A percentile compares a stretch with the other conserved stretches of the same genome.
phyloP scores from a whole-genome alignment of 2,888 invertebrate species.

The Helobdella robusta region DNA sequence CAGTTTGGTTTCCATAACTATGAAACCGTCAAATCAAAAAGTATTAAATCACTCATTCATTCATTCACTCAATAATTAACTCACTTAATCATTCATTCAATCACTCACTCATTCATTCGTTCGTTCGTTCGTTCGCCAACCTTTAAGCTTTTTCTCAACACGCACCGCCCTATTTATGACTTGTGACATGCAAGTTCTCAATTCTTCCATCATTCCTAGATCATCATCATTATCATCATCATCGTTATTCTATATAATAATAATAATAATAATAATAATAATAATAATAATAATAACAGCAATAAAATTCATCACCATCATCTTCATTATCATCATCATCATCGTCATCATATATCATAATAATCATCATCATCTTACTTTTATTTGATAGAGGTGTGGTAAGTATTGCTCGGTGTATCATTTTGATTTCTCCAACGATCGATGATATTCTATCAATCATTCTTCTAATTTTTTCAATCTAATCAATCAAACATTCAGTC shows the following conservation, averaged over 20 bases:
- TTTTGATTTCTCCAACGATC: slow-evolving; percentile 98
- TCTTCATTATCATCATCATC: no score
- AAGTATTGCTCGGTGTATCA: slow-evolving; percentile 97
- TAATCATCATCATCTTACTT: slow-evolving; percentile 63
- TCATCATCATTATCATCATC: no score
- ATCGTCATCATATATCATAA: background rate
- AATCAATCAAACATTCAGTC: background rate
- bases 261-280: no score
- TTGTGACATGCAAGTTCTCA: slow-evolving; percentile 10
- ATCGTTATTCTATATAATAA: no score
- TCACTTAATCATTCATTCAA: no score
- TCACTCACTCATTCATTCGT: no score
- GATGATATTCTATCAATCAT: slow-evolving; percentile 99
- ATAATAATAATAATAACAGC: no score
- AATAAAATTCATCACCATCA: background rate
- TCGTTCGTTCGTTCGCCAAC: no score
- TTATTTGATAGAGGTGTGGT: slow-evolving; percentile 97
- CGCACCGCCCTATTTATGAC: background rate
- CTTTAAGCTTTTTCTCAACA: slow-evolving; percentile 15
- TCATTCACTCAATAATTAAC: no score
- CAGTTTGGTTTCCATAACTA: no score
- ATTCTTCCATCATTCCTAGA: slow-evolving; percentile 20
- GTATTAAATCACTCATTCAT: no score
- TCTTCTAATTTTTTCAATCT: slow-evolving; percentile 98
- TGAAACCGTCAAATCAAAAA: no score